phyloP scores from a whole-genome alignment of 2,797 vertebrate species.

The Cyclura pinguis region DNA sequence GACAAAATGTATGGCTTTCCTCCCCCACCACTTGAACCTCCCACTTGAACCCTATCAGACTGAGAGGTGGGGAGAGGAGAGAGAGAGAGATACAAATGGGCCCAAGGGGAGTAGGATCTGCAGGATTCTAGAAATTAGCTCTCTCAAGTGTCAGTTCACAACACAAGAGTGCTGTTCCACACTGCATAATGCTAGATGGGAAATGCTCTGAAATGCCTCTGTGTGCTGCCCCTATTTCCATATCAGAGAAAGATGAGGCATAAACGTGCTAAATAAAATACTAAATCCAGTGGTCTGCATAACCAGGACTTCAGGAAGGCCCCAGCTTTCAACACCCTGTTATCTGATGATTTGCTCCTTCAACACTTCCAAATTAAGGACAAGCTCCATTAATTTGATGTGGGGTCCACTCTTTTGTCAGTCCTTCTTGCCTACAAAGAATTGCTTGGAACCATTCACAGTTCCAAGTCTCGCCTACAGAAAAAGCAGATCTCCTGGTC shows the following conservation, averaged over 20 bases:
- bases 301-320: not conserved
- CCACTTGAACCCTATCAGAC: not conserved
- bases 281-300: not conserved
- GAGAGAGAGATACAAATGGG: no score
- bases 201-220: not conserved
- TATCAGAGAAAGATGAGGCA: not conserved
- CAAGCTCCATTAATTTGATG: no score
- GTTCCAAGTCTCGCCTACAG: no score
- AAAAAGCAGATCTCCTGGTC: no score
- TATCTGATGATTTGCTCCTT: no score
- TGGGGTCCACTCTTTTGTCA: no score
- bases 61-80: not conserved
- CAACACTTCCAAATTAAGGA: no score
- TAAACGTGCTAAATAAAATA: not conserved
- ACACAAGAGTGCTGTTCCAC: not conserved
- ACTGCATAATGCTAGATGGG: not conserved
- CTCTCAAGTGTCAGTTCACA: not conserved
- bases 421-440: no score
- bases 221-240: not conserved
- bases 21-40: not conserved
- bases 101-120: not conserved
- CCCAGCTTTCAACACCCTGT: no score
- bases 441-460: no score
- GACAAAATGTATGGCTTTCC: not conserved
- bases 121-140: no score